These are phyloP conservation scores for Acanthosepion esculentum DNA, from an alignment of 2,888 invertebrate species.

Conservation along the genomic window DNA sequence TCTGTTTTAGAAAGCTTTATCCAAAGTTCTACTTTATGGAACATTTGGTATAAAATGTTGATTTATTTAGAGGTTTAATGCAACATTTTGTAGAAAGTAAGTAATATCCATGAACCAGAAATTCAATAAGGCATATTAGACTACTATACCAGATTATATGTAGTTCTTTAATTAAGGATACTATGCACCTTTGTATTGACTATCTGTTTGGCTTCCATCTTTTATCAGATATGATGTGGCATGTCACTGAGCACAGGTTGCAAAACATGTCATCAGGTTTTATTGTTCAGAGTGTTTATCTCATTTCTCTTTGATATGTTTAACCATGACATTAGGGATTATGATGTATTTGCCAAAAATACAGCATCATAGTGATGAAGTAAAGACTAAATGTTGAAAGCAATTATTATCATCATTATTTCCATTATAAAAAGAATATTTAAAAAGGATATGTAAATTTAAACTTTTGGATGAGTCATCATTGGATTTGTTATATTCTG, in stretches of 20 bases:
- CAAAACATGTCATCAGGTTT: not conserved
- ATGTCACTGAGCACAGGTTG: not conserved
- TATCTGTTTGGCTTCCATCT: not conserved
- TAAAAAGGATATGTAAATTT: no score
- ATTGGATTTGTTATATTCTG: no score
- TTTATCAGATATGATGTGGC: not conserved
- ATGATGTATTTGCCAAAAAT: not conserved
- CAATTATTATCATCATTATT: not conserved
- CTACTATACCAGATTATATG: no score
- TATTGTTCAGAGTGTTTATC: not conserved
- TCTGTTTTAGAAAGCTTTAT: no score
- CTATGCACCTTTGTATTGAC: not conserved
- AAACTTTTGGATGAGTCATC: no score
- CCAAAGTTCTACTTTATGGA: no score
- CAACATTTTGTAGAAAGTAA: no score
- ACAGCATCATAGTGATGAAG: not conserved
- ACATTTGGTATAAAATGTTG: no score
- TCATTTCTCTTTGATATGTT: not conserved
- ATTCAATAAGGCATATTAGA: no score
- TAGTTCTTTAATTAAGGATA: no score
- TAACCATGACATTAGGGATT: not conserved
- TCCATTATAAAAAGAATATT: not conserved
- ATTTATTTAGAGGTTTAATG: no score
- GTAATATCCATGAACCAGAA: no score
- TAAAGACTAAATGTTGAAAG: not conserved